A percentile compares a stretch with the other conserved stretches of the same genome.
Conservation (phyloP, 2,888 invertebrate genomes). For the Tinea trinotella region DNA sequence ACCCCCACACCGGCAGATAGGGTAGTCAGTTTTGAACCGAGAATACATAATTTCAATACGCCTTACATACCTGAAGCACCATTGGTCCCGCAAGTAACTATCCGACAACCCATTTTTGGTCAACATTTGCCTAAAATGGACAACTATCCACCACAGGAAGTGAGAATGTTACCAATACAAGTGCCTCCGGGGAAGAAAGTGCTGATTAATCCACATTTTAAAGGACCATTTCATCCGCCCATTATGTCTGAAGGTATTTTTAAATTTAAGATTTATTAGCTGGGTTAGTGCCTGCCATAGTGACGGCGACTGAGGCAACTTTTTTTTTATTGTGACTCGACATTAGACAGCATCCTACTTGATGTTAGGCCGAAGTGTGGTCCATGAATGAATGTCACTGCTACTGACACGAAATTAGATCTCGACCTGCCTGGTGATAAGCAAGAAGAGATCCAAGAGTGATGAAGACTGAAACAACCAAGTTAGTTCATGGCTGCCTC, state of each 20-base stretch:
- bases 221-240: constrained; percentile 64
- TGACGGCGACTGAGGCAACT: too few relatives aligned
- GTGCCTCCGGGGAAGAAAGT: constrained; percentile 71
- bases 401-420: too few relatives aligned
- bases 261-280: too few relatives aligned
- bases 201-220: constrained; percentile 78
- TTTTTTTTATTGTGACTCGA: too few relatives aligned
- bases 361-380: too few relatives aligned
- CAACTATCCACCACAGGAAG: constrained; percentile 38
- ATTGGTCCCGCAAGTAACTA: constrained; percentile 46
- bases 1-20: background rate
- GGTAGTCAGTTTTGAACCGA: constrained; percentile 25
- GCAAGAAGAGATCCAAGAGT: too few relatives aligned
- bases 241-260: background rate
- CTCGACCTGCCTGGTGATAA: too few relatives aligned
- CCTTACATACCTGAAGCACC: constrained; percentile 11
- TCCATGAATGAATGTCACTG: too few relatives aligned
- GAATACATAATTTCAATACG: constrained; percentile 31
- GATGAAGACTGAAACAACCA: too few relatives aligned
- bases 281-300: too few relatives aligned
- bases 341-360: too few relatives aligned
- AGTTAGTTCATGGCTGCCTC: too few relatives aligned
- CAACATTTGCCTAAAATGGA: constrained; percentile 20
- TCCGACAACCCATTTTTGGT: constrained; percentile 34
- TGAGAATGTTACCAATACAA: constrained; percentile 54